A percentile compares a stretch with the other conserved stretches of the same genome.
phyloP scores from a whole-genome alignment of 1,140 invertebrate species.

The Drosophila mayri region DNA sequence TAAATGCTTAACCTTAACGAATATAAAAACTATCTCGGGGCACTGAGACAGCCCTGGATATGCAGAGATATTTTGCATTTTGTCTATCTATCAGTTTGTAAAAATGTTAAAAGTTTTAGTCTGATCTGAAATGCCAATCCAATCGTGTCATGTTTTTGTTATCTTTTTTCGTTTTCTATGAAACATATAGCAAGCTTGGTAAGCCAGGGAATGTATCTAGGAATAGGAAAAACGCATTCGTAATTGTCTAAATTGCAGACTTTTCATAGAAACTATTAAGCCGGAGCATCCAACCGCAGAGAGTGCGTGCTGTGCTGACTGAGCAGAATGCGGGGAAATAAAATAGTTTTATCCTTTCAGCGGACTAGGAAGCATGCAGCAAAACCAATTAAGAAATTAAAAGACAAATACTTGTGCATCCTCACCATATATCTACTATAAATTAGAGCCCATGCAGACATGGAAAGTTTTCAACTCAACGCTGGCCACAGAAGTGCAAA shows the following conservation, averaged over 20 bases:
- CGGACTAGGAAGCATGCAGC: constrained; percentile 35
- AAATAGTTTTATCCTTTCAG: constrained; percentile 13
- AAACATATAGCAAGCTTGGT: neutral
- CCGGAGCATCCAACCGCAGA: constrained; percentile 35
- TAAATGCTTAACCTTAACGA: constrained; percentile 15
- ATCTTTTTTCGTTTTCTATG: neutral
- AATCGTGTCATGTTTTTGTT: neutral
- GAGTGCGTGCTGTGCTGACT: neutral
- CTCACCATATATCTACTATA: constrained; percentile 36
- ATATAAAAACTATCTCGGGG: neutral
- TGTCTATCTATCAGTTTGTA: constrained; percentile 10
- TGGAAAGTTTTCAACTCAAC: constrained; percentile 64
- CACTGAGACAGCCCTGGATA: neutral
- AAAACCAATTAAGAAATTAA: constrained; percentile 81
- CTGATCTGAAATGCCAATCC: neutral
- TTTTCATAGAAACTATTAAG: constrained; percentile 52
- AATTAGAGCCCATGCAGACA: constrained; percentile 63
- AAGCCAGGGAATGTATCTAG: constrained; percentile 14
- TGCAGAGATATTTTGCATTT: constrained; percentile 28
- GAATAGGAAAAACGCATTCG: constrained; percentile 3
- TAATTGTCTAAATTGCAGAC: constrained; percentile 53
- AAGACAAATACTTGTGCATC: constrained; percentile 74
- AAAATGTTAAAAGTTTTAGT: neutral
- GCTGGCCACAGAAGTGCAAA: constrained; percentile 76
- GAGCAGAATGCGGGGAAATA: neutral